Evolutionary conservation across 23 tunicate genomes (phyloP).

Genomic region (Aplidium turbinatum): DNA sequence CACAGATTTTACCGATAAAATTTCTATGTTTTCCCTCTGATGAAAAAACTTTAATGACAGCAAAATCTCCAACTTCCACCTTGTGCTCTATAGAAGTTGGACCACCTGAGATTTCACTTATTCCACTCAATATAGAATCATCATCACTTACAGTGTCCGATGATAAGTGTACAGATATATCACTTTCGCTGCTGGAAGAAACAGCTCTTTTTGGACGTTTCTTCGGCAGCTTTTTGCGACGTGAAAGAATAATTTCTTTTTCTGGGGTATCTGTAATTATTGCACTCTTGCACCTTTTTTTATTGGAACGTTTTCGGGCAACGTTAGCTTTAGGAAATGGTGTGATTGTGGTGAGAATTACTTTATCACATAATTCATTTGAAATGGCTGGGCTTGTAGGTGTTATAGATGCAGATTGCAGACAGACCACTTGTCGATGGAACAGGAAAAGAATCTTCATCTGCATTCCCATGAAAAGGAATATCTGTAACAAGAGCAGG

Average conservation of each 20-base stretch:
- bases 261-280: constrained; percentile 4
- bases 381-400: constrained; percentile 1
- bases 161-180: background rate
- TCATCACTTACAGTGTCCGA: background rate
- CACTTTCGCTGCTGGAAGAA: constrained; percentile 20
- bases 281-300: constrained; percentile 7
- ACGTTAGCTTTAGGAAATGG: constrained; percentile 14
- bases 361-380: background rate
- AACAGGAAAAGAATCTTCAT: constrained; percentile 7
- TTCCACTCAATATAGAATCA: constrained; percentile 8
- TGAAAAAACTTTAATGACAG: constrained; percentile 19
- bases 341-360: constrained; percentile 1
- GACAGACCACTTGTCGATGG: constrained; percentile 10
- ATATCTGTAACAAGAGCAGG: constrained; percentile 26
- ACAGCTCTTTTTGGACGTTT: constrained; percentile 10
- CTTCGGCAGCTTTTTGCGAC: too few species aligned
- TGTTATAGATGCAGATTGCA: too few species aligned
- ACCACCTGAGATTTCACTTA: constrained; percentile 6
- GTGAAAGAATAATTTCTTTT: constrained; percentile 18
- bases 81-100: constrained; percentile 5
- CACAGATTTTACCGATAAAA: constrained; percentile 11
- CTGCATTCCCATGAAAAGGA: background rate
- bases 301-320: constrained; percentile 17
- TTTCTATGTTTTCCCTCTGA: constrained; percentile 1
- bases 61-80: constrained; percentile 9